These are phyloP conservation scores for Nymphalis urticae DNA, from an alignment of 2,888 invertebrate species.

Conservation along the genomic window DNA sequence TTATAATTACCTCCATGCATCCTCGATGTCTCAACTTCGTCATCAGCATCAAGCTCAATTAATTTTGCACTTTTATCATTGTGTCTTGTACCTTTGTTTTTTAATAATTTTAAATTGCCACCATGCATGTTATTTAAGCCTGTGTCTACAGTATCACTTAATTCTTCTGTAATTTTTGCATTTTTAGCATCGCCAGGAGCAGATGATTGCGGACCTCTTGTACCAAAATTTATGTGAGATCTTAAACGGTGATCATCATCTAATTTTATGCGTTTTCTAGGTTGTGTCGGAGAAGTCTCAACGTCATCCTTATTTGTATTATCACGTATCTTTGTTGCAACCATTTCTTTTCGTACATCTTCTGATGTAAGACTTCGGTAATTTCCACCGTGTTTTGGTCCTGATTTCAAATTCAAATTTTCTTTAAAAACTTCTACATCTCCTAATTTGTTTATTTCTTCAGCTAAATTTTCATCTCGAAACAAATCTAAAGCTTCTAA, in stretches of 20 bases:
- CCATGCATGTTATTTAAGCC: slow-evolving; percentile 51
- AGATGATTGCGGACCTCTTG: background rate
- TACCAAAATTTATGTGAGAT: background rate
- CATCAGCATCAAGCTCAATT: slow-evolving; percentile 58
- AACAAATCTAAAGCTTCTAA: slow-evolving; percentile 62
- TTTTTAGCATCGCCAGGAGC: slow-evolving; percentile 39
- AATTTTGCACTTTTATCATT: slow-evolving; percentile 55
- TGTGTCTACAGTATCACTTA: slow-evolving; percentile 44
- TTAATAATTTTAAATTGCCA: slow-evolving; percentile 53
- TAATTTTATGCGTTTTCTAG: slow-evolving; percentile 27
- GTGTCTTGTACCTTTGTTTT: slow-evolving; percentile 43
- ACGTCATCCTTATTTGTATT: slow-evolving; percentile 47
- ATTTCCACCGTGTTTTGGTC: slow-evolving; percentile 75
- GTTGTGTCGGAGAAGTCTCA: slow-evolving; percentile 60
- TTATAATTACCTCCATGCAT: slow-evolving; percentile 53
- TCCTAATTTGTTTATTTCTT: slow-evolving; percentile 68
- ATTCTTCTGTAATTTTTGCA: slow-evolving; percentile 57
- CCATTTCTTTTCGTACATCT: slow-evolving; percentile 42
- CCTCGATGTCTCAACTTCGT: slow-evolving; percentile 47
- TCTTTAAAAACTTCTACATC: slow-evolving; percentile 73
- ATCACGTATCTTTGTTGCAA: slow-evolving; percentile 17
- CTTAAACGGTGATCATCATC: slow-evolving; percentile 6
- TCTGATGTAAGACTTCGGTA: slow-evolving; percentile 57
- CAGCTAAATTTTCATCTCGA: slow-evolving; percentile 70
- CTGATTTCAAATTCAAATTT: slow-evolving; percentile 57